Evolutionary conservation across 2,888 invertebrate genomes (phyloP).

Genomic region (Acleris cristana): DNA sequence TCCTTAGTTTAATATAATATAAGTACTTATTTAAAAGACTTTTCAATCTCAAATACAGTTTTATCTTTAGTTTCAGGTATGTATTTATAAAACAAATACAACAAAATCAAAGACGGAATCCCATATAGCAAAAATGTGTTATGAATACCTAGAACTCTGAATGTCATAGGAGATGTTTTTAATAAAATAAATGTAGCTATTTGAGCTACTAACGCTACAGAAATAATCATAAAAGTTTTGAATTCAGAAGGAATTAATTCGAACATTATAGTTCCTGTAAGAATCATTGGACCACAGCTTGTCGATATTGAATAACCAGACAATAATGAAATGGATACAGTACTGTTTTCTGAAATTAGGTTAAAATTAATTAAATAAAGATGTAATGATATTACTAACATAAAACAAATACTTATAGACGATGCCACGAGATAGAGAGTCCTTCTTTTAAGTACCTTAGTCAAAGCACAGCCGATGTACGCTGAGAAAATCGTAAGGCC

Average conservation of each 20-base stretch:
- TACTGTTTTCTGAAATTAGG: neutral
- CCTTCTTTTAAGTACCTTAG: slow-evolving; percentile 1
- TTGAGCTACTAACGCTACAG: neutral
- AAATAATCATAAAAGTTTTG: neutral
- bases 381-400: neutral
- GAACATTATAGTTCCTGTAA: neutral
- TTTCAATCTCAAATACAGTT: neutral
- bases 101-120: neutral
- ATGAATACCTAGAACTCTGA: slow-evolving; percentile 1
- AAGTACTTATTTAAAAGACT: neutral
- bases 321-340: neutral
- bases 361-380: neutral
- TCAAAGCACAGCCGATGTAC: slow-evolving; percentile 2
- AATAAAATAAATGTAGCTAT: neutral
- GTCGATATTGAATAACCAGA: neutral
- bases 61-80: slow-evolving; percentile 4
- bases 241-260: neutral
- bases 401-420: neutral
- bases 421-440: neutral
- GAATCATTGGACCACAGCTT: neutral
- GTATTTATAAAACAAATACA: slow-evolving; percentile 2
- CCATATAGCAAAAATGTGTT: neutral
- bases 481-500: neutral
- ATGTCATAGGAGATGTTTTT: neutral
- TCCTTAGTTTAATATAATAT: no score